These are phyloP conservation scores for Sebastes minor DNA, from an alignment of 2,797 vertebrate species.

Conservation along the genomic window DNA sequence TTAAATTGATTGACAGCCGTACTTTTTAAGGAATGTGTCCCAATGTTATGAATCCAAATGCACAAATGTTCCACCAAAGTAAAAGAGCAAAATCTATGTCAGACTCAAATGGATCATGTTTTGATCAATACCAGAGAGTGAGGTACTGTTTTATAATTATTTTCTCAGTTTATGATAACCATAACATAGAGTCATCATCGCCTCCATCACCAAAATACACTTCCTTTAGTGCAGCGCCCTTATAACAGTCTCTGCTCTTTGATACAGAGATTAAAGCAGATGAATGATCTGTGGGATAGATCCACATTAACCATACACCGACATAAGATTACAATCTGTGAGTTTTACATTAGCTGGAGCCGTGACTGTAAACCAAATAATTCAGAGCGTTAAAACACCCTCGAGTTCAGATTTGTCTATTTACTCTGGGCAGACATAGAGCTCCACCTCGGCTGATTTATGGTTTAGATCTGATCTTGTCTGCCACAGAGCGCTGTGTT, in stretches of 20 bases:
- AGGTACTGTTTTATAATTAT: background rate
- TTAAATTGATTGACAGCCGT: no score
- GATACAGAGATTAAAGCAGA: background rate
- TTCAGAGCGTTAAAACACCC: slow-evolving; percentile 28
- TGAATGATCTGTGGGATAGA: slow-evolving; percentile 24
- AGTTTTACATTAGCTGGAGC: slow-evolving; percentile 30
- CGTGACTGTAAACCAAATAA: slow-evolving; percentile 41
- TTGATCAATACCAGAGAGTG: background rate
- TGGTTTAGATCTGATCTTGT: slow-evolving; percentile 32
- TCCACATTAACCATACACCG: slow-evolving; percentile 1
- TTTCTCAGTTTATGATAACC: background rate
- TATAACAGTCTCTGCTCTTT: slow-evolving; percentile 7
- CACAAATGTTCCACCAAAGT: background rate
- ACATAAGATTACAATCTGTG: slow-evolving; percentile 50
- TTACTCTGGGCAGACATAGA: slow-evolving; percentile 36
- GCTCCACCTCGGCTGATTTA: slow-evolving; percentile 49
- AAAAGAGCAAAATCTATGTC: background rate
- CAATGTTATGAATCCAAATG: background rate
- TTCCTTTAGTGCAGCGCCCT: slow-evolving; percentile 10
- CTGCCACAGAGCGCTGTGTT: slow-evolving; percentile 18
- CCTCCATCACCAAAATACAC: background rate
- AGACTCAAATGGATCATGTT: background rate
- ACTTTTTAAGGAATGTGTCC: background rate
- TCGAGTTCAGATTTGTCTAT: slow-evolving; percentile 48
- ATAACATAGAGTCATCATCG: slow-evolving; percentile 7